Conservation (phyloP, 2,888 invertebrate genomes). For the Diplolepis rosae region DNA sequence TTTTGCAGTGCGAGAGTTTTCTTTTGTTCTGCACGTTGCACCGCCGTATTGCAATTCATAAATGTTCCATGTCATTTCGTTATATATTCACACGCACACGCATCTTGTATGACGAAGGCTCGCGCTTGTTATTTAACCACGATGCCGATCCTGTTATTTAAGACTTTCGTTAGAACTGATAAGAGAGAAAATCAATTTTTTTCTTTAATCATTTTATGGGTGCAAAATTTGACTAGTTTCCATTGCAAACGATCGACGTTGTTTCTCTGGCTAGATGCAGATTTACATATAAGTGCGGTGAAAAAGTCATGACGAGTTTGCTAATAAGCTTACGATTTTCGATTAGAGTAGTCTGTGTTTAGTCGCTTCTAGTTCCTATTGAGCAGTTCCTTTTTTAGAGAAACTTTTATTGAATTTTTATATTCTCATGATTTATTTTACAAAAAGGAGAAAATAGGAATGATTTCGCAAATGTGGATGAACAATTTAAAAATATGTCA, state of each 20-base stretch:
- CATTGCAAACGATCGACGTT: slow-evolving; percentile 20
- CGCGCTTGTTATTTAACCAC: slow-evolving; percentile 58
- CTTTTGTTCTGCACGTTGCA: slow-evolving; percentile 72
- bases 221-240: background rate
- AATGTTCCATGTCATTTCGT: slow-evolving; percentile 71
- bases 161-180: background rate
- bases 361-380: background rate
- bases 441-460: too few relatives aligned
- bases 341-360: background rate
- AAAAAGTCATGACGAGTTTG: slow-evolving; percentile 12
- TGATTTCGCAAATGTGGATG: too few relatives aligned
- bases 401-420: too few relatives aligned
- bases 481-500: too few relatives aligned
- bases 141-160: slow-evolving; percentile 5
- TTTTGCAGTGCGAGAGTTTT: slow-evolving; percentile 49
- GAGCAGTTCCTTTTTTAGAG: slow-evolving; percentile 33
- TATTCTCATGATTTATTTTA: too few relatives aligned
- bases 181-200: background rate
- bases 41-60: slow-evolving; percentile 72
- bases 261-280: background rate
- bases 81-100: slow-evolving; percentile 63
- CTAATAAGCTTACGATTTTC: background rate
- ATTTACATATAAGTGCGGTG: slow-evolving; percentile 10
- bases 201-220: background rate
- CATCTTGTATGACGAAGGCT: slow-evolving; percentile 65